phyloP scores from a whole-genome alignment of 2,797 vertebrate species.

The Aythya fuligula region DNA sequence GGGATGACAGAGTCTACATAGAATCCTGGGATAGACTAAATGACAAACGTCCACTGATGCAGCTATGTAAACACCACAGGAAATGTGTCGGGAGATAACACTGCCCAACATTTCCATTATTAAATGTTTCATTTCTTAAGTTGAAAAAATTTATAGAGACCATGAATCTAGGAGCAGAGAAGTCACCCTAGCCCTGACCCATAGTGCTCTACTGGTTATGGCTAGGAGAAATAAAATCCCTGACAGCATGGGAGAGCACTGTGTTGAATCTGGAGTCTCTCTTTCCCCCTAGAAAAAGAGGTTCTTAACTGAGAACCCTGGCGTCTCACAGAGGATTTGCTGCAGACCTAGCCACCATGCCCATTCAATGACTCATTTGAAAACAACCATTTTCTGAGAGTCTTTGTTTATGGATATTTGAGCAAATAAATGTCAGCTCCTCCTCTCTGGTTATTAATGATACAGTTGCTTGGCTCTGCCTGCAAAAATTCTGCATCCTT shows the following conservation, averaged over 20 bases:
- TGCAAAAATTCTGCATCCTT: slow-evolving; percentile 55
- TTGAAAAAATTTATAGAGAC: background rate
- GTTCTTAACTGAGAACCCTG: background rate
- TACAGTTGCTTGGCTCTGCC: slow-evolving; percentile 21
- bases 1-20: background rate
- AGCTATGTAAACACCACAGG: slow-evolving; percentile 21
- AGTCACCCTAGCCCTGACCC: background rate
- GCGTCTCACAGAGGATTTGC: slow-evolving; percentile 23
- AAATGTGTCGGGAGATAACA: slow-evolving; percentile 34
- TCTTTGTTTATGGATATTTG: slow-evolving; percentile 70
- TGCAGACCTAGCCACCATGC: slow-evolving; percentile 1
- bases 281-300: background rate
- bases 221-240: background rate
- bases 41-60: slow-evolving; percentile 19
- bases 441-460: slow-evolving; percentile 61
- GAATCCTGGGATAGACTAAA: slow-evolving; percentile 30
- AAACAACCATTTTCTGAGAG: slow-evolving; percentile 61
- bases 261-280: background rate
- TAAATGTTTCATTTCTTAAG: slow-evolving; percentile 42
- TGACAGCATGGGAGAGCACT: background rate
- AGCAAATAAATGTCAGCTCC: slow-evolving; percentile 71
- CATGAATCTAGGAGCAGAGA: background rate
- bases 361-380: slow-evolving; percentile 60
- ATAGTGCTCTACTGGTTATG: background rate
- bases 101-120: slow-evolving; percentile 12